A percentile compares a stretch with the other conserved stretches of the same genome.
Evolutionary conservation across 2,888 invertebrate genomes (phyloP).

Genomic region (Cacoxenus indagator): DNA sequence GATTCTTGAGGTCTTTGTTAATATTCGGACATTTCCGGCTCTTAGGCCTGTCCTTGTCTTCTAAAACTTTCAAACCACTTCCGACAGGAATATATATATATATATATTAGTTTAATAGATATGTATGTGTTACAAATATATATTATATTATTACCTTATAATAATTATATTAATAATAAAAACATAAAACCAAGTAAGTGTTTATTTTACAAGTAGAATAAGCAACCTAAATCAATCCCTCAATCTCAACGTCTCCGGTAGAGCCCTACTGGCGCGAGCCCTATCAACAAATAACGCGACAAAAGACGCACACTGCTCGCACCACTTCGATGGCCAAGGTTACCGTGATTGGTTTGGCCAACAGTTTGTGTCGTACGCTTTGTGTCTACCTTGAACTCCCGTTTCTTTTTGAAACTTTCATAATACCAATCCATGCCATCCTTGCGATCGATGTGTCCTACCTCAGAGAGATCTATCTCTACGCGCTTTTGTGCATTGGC

Average conservation of each 20-base stretch:
- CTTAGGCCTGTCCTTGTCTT: too few species aligned
- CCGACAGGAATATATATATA: too few species aligned
- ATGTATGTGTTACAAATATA: neutral
- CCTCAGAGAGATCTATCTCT: conserved; percentile 60
- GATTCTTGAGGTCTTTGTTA: too few species aligned
- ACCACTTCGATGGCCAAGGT: neutral
- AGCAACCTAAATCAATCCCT: neutral
- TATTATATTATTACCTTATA: neutral
- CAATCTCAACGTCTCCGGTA: neutral
- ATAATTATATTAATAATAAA: neutral
- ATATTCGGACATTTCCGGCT: too few species aligned
- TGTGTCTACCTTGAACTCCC: conserved; percentile 40
- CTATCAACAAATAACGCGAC: neutral
- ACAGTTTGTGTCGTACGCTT: neutral
- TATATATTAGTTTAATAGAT: conserved; percentile 7
- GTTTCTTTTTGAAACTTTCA: conserved; percentile 77
- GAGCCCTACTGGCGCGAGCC: neutral
- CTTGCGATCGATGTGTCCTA: conserved; percentile 71
- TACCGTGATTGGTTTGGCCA: neutral
- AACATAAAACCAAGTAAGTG: too few species aligned
- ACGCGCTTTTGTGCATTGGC: conserved; percentile 56
- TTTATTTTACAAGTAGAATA: neutral
- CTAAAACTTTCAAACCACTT: too few species aligned
- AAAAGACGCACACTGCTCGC: neutral
- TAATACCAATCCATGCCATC: conserved; percentile 86